These are phyloP conservation scores for Agapornis canus DNA, from an alignment of 2,797 vertebrate species.

Conservation along the genomic window DNA sequence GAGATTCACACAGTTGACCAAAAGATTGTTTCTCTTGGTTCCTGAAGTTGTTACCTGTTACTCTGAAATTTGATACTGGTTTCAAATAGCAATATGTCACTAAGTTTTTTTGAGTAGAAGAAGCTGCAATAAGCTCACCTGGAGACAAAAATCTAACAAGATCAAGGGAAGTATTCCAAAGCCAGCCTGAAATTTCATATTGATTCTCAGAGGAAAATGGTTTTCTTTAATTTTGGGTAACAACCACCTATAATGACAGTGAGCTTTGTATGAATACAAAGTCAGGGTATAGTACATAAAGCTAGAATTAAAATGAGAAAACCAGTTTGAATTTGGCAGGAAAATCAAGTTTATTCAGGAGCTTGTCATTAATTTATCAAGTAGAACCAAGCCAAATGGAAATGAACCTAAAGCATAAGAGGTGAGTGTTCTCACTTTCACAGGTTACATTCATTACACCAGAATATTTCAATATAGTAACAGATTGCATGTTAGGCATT, in stretches of 20 bases:
- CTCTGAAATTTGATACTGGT: not conserved
- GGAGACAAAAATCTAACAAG: not conserved
- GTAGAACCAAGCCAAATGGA: not conserved
- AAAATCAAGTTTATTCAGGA: not conserved
- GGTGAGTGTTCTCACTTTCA: not conserved
- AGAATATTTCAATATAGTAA: not conserved
- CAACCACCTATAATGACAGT: not conserved
- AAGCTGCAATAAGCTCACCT: not conserved
- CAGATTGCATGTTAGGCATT: not conserved
- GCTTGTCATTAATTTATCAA: not conserved
- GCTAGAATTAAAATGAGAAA: not conserved
- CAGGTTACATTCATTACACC: not conserved
- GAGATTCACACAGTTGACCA: not conserved
- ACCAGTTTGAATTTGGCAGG: not conserved
- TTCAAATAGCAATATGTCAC: not conserved
- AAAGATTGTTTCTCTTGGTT: not conserved
- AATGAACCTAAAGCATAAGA: not conserved
- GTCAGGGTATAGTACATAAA: not conserved
- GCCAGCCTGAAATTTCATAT: not conserved
- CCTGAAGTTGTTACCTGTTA: slow-evolving; percentile 1
- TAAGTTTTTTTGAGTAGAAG: not conserved
- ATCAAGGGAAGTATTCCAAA: not conserved
- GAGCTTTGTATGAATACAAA: not conserved
- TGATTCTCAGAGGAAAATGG: slow-evolving; percentile 1
- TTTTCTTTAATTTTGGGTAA: not conserved